Base-by-base conservation (phyloP, 1,140 invertebrate genomes). In the Trachymyrmex septentrionalis region DNA sequence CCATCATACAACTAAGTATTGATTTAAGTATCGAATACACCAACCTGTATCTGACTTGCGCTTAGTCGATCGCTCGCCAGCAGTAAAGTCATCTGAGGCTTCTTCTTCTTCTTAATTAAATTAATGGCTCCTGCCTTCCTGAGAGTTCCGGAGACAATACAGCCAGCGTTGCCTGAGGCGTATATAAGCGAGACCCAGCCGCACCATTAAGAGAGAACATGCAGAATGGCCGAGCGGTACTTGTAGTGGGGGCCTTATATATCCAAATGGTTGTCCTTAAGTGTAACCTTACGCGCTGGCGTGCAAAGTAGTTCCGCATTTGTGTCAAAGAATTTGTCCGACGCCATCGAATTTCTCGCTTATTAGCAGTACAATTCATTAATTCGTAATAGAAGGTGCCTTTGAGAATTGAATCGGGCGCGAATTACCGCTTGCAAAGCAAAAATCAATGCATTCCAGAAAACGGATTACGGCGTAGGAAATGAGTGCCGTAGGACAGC, bases 21-120 rank as follows among this genome's bases (percentile, higher is more conserved):
- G 71, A 92, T 85, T 38, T 90, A 89, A 89, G 85, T 90, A 91
- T 88, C 75, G 64, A 90, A 78, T 87, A 86, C 89, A 94, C 93
- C 92, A 94, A 94, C 93, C 93, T 94, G 93, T 93, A 93, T 93
- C 91, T 85, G 80, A 90, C 92, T 94, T 90, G 92, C 88, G 77
- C 88, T 86, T 90, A 44, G 82, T 89, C 86, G 89, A 59, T 80
- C 44, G 48, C 71, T 67, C 59, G 53, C 64, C 80, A 63, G 24
- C 24, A 16, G 9, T 44, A 6, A n/a, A 6, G 66, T 24, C n/a
- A 27, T 38, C 53, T 24, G 30, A 57, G 64, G 34, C 34, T 34
- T 34, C 48, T 38, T 38, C 2, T 30, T n/a, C 30, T 30, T 30
- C 3, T 30, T 7, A 38, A 38, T 38, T 38, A 38, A 38, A 9